Conservation (phyloP, 2,113 vertebrate genomes). For the Ophiodon elongatus region DNA sequence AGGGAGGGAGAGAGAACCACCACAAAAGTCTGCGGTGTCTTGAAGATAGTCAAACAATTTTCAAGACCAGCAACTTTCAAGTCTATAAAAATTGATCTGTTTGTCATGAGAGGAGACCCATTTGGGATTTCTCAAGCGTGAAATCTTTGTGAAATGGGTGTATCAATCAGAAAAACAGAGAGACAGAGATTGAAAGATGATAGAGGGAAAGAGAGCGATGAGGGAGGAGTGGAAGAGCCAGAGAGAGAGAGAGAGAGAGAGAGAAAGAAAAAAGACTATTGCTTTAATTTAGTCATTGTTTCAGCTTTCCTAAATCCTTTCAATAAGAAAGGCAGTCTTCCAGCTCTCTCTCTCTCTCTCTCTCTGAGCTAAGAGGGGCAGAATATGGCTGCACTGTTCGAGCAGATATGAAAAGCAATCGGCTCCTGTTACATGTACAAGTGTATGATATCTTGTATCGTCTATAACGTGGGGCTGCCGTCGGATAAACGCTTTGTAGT, state of each 20-base stretch:
- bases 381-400: conserved; percentile 24
- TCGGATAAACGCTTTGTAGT: conserved; percentile 24
- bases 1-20: not conserved
- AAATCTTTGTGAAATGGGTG: conserved; percentile 86
- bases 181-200: conserved; percentile 78
- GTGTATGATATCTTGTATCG: conserved; percentile 43
- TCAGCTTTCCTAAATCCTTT: conserved; percentile 65
- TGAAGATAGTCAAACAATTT: conserved; percentile 85
- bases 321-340: conserved; percentile 35
- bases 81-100: conserved; percentile 89
- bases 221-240: conserved; percentile 40
- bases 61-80: conserved; percentile 87
- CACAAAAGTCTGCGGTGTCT: conserved; percentile 63
- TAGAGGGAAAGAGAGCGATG: conserved; percentile 54
- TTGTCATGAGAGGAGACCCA: conserved; percentile 85
- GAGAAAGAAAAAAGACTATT: conserved; percentile 39
- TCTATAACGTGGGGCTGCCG: conserved; percentile 17
- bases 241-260: conserved; percentile 8
- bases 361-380: conserved; percentile 6
- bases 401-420: conserved; percentile 51
- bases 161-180: conserved; percentile 84
- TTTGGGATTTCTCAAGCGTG: conserved; percentile 83
- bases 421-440: conserved; percentile 39
- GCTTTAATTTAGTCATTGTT: conserved; percentile 81
- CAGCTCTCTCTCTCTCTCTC: not conserved